Evolutionary conservation across 1,140 invertebrate species (phyloP), one percentile per base, ranked within the genome.

Genomic region (Cardiocondyla obscurior): DNA sequence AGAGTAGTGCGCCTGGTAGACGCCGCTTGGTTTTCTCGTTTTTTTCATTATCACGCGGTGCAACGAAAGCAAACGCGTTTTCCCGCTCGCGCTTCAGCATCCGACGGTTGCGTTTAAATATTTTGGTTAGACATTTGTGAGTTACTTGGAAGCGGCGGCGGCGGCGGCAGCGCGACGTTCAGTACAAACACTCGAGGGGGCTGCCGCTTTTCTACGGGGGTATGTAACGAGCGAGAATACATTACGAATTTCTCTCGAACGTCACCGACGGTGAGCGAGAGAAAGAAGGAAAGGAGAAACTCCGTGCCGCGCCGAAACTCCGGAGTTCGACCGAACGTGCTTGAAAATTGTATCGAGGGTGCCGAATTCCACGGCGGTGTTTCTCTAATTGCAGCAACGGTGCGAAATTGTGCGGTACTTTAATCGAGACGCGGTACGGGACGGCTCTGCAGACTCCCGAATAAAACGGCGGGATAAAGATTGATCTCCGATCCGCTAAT

Each of bases 81-180:
- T 55, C 79, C 62, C 53, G 33, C 49, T 58, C 60, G 57, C 51
- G 55, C 69, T 65, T 82, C 73, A 73, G 79, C 85, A 90, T 84
- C 70, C 82, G 85, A 72, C 84, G 82, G 88, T 90, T 89, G 83
- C 83, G 88, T 91, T 91, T 90, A 90, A 91, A 90, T 90, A 90
- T 92, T 90, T 90, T 91, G 79, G 82, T 91, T 90, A 86, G 87
- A 86, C 90, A 85, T 89, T 90, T 88, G 81, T 70, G 86, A 87
- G 82, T 87, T 87, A 87, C 81, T 81, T 74, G 85, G 74, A 84
- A 77, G 55, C 81, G 57, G 51, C 19, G 51, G 30, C 33, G 51
- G 58, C 39, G 81, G 65, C 70, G 65, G 67, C 76, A 49, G 33
- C 25, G 25, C 70, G 33, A 72, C 55, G 79, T 67, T 87, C 85